Percentiles rank a stretch among this genome's conserved stretches.
phyloP scores from a whole-genome alignment of 2,888 invertebrate species.

The Augiades crinisus region DNA sequence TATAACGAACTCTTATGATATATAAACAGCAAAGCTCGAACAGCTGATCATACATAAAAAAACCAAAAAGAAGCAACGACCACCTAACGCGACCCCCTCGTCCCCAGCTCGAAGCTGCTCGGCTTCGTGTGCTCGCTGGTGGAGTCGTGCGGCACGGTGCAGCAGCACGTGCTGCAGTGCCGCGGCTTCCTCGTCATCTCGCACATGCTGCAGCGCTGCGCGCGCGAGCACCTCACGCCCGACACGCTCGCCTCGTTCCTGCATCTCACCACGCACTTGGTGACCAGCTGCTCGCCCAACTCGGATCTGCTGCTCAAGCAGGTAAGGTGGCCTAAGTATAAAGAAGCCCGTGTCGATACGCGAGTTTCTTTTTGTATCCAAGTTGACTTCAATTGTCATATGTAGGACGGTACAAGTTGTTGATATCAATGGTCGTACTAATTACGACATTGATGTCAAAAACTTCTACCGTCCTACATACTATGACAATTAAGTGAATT shows the following conservation, averaged over 20 bases:
- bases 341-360: no score
- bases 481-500: no score
- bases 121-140: conserved; percentile 98
- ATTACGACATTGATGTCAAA: no score
- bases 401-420: no score
- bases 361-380: no score
- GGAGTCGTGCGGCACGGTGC: conserved; percentile 97
- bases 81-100: no score
- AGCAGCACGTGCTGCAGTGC: conserved; percentile 99
- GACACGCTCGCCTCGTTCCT: conserved; percentile 96
- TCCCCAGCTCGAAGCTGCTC: conserved; percentile 93
- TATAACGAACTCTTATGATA: no score
- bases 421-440: no score
- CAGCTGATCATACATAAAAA: no score
- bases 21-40: no score
- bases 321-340: conserved; percentile 75
- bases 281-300: conserved; percentile 95
- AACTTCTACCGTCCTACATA: no score
- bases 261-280: conserved; percentile 94
- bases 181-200: conserved; percentile 99
- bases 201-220: conserved; percentile 96
- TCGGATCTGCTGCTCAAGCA: conserved; percentile 95
- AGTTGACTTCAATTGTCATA: background rate
- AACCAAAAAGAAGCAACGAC: no score
- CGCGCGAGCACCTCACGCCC: conserved; percentile 95